These are phyloP conservation scores for Mobula birostris DNA, from an alignment of 2,113 vertebrate genomes.

Conservation along the genomic window DNA sequence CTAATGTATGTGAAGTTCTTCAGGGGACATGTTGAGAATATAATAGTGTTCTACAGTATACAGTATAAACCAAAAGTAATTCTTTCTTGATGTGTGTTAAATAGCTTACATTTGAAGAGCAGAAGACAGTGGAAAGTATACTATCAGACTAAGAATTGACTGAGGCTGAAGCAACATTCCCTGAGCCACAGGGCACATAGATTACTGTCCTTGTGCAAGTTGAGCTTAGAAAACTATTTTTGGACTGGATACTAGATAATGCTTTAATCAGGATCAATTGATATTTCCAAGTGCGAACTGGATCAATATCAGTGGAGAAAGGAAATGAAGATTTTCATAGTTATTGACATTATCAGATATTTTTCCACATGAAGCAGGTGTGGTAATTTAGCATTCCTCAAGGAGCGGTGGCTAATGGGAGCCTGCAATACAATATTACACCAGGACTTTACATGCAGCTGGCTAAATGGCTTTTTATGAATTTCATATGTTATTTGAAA, in stretches of 20 bases:
- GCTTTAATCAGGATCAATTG: neutral
- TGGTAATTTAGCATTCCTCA: neutral
- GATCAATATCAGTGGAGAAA: neutral
- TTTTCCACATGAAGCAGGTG: neutral
- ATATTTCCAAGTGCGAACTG: neutral
- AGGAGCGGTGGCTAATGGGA: neutral
- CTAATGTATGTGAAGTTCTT: neutral
- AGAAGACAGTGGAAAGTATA: neutral
- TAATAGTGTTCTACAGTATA: neutral
- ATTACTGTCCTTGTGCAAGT: neutral
- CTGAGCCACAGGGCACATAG: neutral
- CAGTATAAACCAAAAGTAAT: neutral
- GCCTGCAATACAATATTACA: neutral
- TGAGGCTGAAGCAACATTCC: neutral
- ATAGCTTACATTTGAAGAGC: neutral
- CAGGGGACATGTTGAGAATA: no score
- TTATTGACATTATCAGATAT: neutral
- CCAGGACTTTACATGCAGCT: neutral
- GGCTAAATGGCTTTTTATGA: neutral
- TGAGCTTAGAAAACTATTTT: neutral
- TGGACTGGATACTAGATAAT: neutral
- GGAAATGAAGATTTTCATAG: neutral
- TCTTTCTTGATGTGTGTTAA: neutral
- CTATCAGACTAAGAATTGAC: neutral
- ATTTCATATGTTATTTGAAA: neutral